Conservation (phyloP, 2,888 invertebrate species). For the Heliconius charithonia region DNA sequence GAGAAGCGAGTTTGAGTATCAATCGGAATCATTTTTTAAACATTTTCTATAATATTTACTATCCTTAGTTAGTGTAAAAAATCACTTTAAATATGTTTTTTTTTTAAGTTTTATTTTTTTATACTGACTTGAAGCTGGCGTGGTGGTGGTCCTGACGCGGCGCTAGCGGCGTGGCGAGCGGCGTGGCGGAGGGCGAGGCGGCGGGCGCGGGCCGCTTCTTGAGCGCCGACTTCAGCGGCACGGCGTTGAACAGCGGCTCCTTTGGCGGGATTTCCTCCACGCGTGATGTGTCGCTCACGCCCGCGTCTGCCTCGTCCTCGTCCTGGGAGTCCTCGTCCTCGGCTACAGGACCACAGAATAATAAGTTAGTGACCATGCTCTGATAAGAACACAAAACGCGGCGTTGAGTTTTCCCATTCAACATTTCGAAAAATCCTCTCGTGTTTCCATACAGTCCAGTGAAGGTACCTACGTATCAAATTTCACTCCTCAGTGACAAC, state of each 20-base stretch:
- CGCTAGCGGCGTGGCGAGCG: slow-evolving; percentile 75
- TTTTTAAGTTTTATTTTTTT: neutral
- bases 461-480: neutral
- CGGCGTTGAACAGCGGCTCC: slow-evolving; percentile 95
- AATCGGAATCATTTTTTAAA: too few relatives aligned
- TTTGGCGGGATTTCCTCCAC: slow-evolving; percentile 97
- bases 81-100: neutral
- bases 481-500: neutral
- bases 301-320: slow-evolving; percentile 86
- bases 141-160: slow-evolving; percentile 89
- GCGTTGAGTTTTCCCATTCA: too few relatives aligned
- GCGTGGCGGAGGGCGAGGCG: slow-evolving; percentile 86
- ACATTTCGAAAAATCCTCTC: neutral
- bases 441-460: neutral
- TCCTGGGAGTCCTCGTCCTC: slow-evolving; percentile 86
- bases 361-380: neutral
- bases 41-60: too few relatives aligned
- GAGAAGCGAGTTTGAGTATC: too few relatives aligned
- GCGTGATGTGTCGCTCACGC: slow-evolving; percentile 89
- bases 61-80: neutral
- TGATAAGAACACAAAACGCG: too few relatives aligned
- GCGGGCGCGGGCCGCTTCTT: slow-evolving; percentile 91
- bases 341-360: slow-evolving; percentile 52
- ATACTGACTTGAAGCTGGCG: slow-evolving; percentile 90
- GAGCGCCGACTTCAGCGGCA: slow-evolving; percentile 95